A percentile compares a stretch with the other conserved stretches of the same genome.
These are phyloP conservation scores for Andrena cerasifolii DNA, from an alignment of 1,140 invertebrate genomes.

Conservation along the genomic window DNA sequence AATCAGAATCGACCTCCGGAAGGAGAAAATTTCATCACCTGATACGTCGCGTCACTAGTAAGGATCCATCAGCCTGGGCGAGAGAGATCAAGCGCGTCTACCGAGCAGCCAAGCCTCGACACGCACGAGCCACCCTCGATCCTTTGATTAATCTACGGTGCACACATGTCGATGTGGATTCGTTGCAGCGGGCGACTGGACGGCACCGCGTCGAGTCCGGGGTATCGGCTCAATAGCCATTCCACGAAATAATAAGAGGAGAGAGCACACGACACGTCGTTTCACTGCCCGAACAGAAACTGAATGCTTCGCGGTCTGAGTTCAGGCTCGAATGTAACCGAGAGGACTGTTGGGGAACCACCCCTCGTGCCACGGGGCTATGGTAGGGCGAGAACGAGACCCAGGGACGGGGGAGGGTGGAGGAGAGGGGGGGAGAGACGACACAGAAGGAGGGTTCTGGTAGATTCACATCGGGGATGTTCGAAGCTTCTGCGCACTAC, in stretches of 20 bases:
- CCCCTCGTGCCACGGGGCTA: conserved; percentile 70
- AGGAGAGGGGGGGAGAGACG: background rate
- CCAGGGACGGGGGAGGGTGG: conserved; percentile 24
- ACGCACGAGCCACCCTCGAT: background rate
- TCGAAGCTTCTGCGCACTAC: conserved; percentile 78
- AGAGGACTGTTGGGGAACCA: conserved; percentile 71
- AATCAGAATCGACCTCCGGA: too few relatives aligned
- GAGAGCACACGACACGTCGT: conserved; percentile 42
- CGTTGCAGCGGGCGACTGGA: background rate
- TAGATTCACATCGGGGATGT: conserved; percentile 69
- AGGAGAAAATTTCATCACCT: background rate
- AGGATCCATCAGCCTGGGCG: background rate
- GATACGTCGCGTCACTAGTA: background rate
- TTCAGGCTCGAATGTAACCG: conserved; percentile 69
- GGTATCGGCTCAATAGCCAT: background rate
- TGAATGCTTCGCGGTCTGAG: conserved; percentile 66
- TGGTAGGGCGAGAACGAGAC: conserved; percentile 31
- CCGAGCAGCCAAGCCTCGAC: background rate
- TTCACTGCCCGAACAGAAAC: conserved; percentile 66
- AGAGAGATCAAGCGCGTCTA: background rate
- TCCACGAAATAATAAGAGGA: background rate
- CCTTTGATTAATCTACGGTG: background rate
- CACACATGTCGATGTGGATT: background rate
- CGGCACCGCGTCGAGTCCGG: background rate
- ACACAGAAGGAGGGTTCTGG: conserved; percentile 45